Evolutionary conservation across 2,797 vertebrate species (phyloP), one percentile per base, ranked within the genome.

Genomic region (Thamnophis elegans): DNA sequence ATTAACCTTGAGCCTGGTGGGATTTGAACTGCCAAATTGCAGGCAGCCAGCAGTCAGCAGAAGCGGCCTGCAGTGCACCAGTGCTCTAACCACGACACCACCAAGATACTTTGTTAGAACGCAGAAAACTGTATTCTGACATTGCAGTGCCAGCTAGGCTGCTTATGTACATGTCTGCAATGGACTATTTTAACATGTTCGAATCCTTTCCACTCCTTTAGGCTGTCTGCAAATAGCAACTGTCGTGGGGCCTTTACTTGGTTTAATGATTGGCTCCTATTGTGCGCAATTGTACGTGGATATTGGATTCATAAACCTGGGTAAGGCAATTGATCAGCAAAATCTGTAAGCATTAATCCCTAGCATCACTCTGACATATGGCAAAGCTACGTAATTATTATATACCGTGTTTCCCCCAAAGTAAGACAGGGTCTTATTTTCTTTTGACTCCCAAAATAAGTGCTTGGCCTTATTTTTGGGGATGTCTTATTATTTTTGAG

Each of bases 211-310:
- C 86, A 93, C 92, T 88, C 11, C 28, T 95, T 87, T 92, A 99
- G 99, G 98, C 26, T 98, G 97, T 92, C 97, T 99, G 89, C 98
- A 99, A 14, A 98, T 98, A 16, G 95, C 98, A 36, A 98, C 98
- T 11, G 97, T 99, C 58, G 25, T 98, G 0, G 98, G 98, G 0
- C 98, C 98, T 0, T 98, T 99, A 97, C 96, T 98, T 95, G 99
- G 99, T 18, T 99, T 98, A 91, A 96, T 99, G 96, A 93, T 99
- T 93, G 98, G 98, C 1, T 99, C 99, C 4, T 98, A 97, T 91
- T 98, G 98, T 93, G 98, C 99, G 90, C 98, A 98, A 92, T 91
- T 99, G 93, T 99, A 99, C 18, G 99, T 99, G 91, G 99, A 99
- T 96, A 90, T 98, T 89, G 99, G 98, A 95, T 98, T 96, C 92